These are phyloP conservation scores for Octonoba sinensis DNA, from an alignment of 2,888 invertebrate species.

Conservation along the genomic window DNA sequence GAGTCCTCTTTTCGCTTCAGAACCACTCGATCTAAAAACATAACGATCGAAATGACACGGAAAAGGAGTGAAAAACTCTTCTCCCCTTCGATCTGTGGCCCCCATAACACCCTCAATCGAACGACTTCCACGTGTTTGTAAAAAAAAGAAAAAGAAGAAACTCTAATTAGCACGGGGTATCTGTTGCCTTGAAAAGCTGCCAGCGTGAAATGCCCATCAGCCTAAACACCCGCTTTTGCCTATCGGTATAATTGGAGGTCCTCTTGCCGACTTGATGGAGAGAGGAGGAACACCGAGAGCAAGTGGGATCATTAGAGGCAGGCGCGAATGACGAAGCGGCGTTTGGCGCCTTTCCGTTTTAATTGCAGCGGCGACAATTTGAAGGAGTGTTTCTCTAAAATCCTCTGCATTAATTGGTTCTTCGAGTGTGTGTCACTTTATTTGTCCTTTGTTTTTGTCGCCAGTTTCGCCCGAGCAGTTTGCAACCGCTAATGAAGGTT, in stretches of 20 bases:
- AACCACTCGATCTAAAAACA: too few relatives aligned
- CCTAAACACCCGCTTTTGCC: not conserved
- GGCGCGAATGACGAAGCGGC: slow-evolving; percentile 35
- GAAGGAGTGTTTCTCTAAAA: slow-evolving; percentile 50
- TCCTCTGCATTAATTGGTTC: slow-evolving; percentile 54
- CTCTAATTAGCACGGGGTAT: slow-evolving; percentile 43
- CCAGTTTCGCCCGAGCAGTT: slow-evolving; percentile 8
- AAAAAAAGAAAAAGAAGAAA: too few relatives aligned
- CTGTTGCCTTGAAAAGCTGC: slow-evolving; percentile 44
- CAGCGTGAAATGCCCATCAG: slow-evolving; percentile 31
- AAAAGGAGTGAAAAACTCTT: not conserved
- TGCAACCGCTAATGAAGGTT: slow-evolving; percentile 34
- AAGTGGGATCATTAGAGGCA: slow-evolving; percentile 50
- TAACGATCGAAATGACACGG: not conserved
- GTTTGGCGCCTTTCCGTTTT: slow-evolving; percentile 58
- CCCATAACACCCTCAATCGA: too few relatives aligned
- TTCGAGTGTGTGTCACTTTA: slow-evolving; percentile 23
- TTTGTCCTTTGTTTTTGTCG: not conserved
- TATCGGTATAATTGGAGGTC: slow-evolving; percentile 31
- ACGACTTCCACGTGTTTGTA: too few relatives aligned
- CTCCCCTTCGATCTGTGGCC: not conserved
- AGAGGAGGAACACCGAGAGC: slow-evolving; percentile 10
- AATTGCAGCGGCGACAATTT: slow-evolving; percentile 56
- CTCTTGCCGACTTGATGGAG: slow-evolving; percentile 1
- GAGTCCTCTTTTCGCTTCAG: too few relatives aligned